These are phyloP conservation scores for Lasioglossum malachurum DNA, from an alignment of 2,888 invertebrate species.

Conservation along the genomic window DNA sequence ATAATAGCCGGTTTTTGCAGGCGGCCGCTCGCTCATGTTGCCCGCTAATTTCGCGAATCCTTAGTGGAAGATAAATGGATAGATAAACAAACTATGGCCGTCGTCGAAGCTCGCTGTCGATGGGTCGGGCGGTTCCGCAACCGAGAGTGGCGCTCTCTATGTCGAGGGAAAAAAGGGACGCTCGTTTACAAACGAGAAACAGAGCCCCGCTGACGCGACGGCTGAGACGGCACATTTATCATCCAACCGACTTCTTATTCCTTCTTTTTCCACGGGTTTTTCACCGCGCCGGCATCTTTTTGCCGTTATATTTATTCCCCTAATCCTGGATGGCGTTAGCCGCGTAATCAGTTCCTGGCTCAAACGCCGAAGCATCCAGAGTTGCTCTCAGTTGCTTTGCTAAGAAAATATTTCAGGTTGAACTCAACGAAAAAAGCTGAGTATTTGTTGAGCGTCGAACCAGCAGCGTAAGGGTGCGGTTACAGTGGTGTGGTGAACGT, in stretches of 20 bases:
- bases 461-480: too few species aligned
- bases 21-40: not conserved
- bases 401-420: too few species aligned
- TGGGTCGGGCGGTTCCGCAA: slow-evolving; percentile 30
- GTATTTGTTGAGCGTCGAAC: too few species aligned
- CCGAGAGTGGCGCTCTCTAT: slow-evolving; percentile 49
- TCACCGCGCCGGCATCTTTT: slow-evolving; percentile 15
- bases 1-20: slow-evolving; percentile 25
- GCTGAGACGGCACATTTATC: slow-evolving; percentile 81
- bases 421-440: too few species aligned
- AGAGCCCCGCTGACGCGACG: slow-evolving; percentile 81
- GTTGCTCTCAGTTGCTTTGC: not conserved
- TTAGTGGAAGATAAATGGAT: slow-evolving; percentile 44
- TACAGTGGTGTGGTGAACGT: too few species aligned
- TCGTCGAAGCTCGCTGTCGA: slow-evolving; percentile 40
- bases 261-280: slow-evolving; percentile 40
- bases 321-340: slow-evolving; percentile 15
- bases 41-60: slow-evolving; percentile 24
- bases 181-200: slow-evolving; percentile 82
- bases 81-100: slow-evolving; percentile 53
- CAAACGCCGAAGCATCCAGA: not conserved
- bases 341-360: not conserved
- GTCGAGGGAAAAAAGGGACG: slow-evolving; percentile 62
- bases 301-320: slow-evolving; percentile 45
- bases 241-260: slow-evolving; percentile 75